Base-by-base conservation (phyloP, 2,888 invertebrate species). In the Amblyjoppa proteus region DNA sequence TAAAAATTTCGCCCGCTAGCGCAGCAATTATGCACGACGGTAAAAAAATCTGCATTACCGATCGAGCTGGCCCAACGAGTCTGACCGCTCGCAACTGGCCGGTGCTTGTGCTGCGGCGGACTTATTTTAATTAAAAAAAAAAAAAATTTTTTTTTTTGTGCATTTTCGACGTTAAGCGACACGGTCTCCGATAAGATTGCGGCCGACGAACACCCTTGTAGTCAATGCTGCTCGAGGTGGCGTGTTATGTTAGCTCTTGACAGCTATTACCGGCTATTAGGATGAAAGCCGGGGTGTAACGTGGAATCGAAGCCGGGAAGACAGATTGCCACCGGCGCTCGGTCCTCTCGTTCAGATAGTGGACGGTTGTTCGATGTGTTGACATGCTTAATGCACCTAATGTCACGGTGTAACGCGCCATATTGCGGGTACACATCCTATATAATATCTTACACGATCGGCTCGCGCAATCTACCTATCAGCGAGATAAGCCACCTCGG, bases 321-420 rank as follows among this genome's bases (percentile, higher is more conserved):
- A 88, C 90, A 91, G 91, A 91, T 90, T 91, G 91, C 84, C 81
- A 86, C 83, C 70, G 88, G 86, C 83, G 3, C 20, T 49, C 45
- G 84, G 77, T 81, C 28, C 69, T 75, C 51, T 73, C 53, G 64
- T 64, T 25, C 76, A 90, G 92, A 92, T 91, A 92, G 78, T 86
- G 84, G 74, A 75, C 68, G 71, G 34, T 58, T 58, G 74, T 70
- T 49, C 69, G 70, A 71, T 92, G 3, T 49, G 91, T 92, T 92
- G 90, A 92, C 92, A 91, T 87, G 90, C 88, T 89, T 92, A 92
- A 92, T 92, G 92, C 90, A 92, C 89, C 88, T 84, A 85, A 83
- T 86, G 87, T 86, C 83, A 83, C 76, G 56, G 49, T 58, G 68
- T 83, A 78, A 83, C 76, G 69, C 61, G 61, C 78, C 85, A 83